These are phyloP conservation scores for Saimiri boliviensis DNA, from an alignment of 2,113 vertebrate genomes.

Conservation along the genomic window DNA sequence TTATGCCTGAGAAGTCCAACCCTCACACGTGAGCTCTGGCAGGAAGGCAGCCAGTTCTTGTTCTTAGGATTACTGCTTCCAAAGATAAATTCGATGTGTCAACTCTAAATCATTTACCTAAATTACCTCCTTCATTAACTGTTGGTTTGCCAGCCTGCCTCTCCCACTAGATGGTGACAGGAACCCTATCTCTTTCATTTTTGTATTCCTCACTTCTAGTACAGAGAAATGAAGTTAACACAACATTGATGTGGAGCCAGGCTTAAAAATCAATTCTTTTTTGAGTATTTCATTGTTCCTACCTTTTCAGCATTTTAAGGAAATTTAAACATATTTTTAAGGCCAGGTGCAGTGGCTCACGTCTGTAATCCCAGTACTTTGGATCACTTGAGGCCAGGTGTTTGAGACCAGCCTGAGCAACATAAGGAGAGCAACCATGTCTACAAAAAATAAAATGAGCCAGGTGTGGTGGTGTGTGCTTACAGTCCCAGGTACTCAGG, in stretches of 20 bases:
- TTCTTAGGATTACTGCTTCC: slow-evolving; percentile 38
- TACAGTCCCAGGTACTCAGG: no score
- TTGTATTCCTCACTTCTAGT: neutral
- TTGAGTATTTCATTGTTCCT: neutral
- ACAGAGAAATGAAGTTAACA: neutral
- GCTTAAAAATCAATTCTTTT: neutral
- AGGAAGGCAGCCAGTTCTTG: slow-evolving; percentile 33
- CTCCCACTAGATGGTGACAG: neutral
- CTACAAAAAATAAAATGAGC: no score
- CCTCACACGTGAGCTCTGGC: slow-evolving; percentile 1
- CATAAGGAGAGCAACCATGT: neutral
- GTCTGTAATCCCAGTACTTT: neutral
- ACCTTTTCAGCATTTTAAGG: slow-evolving; percentile 1
- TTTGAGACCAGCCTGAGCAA: neutral
- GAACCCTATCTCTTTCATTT: neutral
- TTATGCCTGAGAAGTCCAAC: slow-evolving; percentile 31
- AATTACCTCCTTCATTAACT: slow-evolving; percentile 15
- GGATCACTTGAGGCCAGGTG: neutral
- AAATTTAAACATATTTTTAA: neutral
- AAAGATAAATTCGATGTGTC: slow-evolving; percentile 20
- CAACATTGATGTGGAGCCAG: neutral
- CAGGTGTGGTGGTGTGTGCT: no score
- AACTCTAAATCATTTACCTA: neutral
- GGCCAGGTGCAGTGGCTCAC: neutral
- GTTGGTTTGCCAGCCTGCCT: neutral